Percentiles rank a stretch among this genome's conserved stretches.
Conservation (phyloP, 2,113 vertebrate genomes). For the Alces alces region DNA sequence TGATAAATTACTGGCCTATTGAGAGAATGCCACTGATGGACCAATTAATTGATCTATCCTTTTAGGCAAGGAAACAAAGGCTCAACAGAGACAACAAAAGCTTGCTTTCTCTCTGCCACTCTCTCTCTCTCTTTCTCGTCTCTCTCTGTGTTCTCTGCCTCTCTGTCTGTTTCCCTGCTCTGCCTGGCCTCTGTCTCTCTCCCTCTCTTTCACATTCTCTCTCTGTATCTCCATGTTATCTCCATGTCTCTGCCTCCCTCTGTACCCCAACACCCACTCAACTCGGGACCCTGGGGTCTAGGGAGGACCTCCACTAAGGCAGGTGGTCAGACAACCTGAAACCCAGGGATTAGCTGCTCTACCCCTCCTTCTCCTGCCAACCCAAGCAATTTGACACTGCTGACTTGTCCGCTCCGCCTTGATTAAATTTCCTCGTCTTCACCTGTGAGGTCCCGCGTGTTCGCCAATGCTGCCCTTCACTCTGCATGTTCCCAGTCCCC, state of each 20-base stretch:
- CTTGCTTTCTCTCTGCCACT: not conserved
- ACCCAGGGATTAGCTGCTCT: constrained; percentile 23
- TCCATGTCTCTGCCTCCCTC: not conserved
- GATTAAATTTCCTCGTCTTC: not conserved
- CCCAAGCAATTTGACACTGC: not conserved
- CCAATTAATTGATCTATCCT: not conserved
- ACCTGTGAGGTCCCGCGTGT: not conserved
- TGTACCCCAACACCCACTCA: not conserved
- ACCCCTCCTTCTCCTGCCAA: not conserved
- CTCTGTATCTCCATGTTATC: not conserved
- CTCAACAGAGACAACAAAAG: not conserved
- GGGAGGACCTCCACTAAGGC: not conserved
- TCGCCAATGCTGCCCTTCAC: not conserved
- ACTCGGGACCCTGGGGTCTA: not conserved
- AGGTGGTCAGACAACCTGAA: constrained; percentile 45
- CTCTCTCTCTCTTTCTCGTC: not conserved
- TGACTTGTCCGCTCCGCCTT: not conserved
- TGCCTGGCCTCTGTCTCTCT: not conserved
- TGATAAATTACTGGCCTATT: not conserved
- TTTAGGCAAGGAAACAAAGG: not conserved
- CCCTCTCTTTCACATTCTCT: not conserved
- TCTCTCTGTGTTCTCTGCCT: not conserved
- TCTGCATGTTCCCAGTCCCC: not conserved
- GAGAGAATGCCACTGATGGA: not conserved
- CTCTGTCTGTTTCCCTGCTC: not conserved